These are phyloP conservation scores for Sebastes matsubarae DNA, from an alignment of 2,797 vertebrate species.

Conservation along the genomic window DNA sequence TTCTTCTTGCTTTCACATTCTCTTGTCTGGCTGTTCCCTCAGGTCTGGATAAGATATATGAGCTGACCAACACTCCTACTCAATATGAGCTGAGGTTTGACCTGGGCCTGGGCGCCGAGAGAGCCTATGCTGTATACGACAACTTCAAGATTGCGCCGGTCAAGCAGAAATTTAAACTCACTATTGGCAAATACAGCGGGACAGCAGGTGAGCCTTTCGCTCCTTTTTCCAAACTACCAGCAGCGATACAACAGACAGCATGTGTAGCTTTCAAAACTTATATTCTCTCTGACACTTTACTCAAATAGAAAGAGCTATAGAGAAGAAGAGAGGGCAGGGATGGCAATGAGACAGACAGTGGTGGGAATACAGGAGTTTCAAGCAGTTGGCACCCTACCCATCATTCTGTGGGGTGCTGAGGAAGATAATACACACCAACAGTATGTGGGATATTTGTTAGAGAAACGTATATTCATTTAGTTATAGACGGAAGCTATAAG, in stretches of 20 bases:
- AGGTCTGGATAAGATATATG: slow-evolving; percentile 91
- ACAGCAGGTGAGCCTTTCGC: slow-evolving; percentile 82
- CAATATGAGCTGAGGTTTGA: slow-evolving; percentile 86
- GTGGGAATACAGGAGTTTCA: slow-evolving; percentile 13
- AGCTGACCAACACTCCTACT: slow-evolving; percentile 84
- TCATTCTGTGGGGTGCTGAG: slow-evolving; percentile 20
- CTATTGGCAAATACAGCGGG: slow-evolving; percentile 87
- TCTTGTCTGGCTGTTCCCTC: slow-evolving; percentile 6
- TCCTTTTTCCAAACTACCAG: background rate
- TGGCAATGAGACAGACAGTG: slow-evolving; percentile 32
- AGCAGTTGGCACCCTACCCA: background rate
- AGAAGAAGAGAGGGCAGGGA: slow-evolving; percentile 3
- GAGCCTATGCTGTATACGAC: slow-evolving; percentile 85
- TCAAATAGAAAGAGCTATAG: slow-evolving; percentile 18
- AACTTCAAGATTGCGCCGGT: slow-evolving; percentile 86
- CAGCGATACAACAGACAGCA: background rate
- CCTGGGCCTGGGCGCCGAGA: slow-evolving; percentile 81
- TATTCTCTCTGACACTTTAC: slow-evolving; percentile 20
- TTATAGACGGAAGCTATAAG: slow-evolving; percentile 22
- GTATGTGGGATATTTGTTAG: slow-evolving; percentile 32
- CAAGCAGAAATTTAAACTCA: slow-evolving; percentile 87
- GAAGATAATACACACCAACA: slow-evolving; percentile 32
- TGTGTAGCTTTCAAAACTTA: background rate
- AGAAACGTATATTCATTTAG: slow-evolving; percentile 33
- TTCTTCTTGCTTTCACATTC: slow-evolving; percentile 9